Evolutionary conservation across 2,113 vertebrate species (phyloP), one percentile per base, ranked within the genome.

Genomic region (Aphelocoma coerulescens): DNA sequence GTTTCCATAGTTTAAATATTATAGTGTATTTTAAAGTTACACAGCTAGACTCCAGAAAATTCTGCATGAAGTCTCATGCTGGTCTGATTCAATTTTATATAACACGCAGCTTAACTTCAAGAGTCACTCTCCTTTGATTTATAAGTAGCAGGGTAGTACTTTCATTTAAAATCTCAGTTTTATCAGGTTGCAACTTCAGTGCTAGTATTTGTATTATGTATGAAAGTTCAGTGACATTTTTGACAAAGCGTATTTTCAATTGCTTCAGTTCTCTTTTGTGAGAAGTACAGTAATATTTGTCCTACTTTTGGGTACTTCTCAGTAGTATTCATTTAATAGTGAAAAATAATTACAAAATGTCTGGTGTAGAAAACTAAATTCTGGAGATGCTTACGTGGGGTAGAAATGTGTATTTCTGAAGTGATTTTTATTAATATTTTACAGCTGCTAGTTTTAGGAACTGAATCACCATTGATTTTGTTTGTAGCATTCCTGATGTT

Each of bases 111-210:
- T 95, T 89, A 95, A 82, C 74, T 91, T 91, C 69, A 72, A 89
- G 88, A 91, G 77, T 85, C 35, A 44, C 68, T 74, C 13, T 71
- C 80, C 57, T 92, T 85, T 89, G 73, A 78, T 78, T 92, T 87
- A 11, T 91, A 87, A 95, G 80, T 91, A 95, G 73, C 89, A 71
- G 69, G 65, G 69, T 71, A 92, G 80, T 78, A 88, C 67, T 95
- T 94, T 76, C 35, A 82, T 94, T 92, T 94, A 75, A 87, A 93
- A 91, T 77, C 84, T 85, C 76, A 27, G 28, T 89, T 92, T 95
- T 93, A 84, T 91, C 83, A 78, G 68, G 68, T 84, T 75, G 48
- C 80, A 89, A 41, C 66, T 93, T 80, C 51, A 39, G 62, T 85
- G 83, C 57, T 89, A 41, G 27, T 81, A 84, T 94, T 91, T 94